Evolutionary conservation across 2,113 vertebrate genomes (phyloP).

Genomic region (Channa maculata): DNA sequence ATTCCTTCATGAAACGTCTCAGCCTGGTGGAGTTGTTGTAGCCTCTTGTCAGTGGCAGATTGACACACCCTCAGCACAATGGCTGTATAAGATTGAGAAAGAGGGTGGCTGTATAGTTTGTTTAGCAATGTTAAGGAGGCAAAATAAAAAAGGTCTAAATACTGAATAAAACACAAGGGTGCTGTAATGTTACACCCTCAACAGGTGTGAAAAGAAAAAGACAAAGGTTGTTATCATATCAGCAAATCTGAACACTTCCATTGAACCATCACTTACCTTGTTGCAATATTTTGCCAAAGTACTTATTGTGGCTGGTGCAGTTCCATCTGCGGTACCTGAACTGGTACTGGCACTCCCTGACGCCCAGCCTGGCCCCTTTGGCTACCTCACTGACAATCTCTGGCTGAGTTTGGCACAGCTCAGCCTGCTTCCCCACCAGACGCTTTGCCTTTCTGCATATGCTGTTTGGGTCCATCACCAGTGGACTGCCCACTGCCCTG

Average conservation of each 20-base stretch:
- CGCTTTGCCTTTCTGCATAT: constrained; percentile 97
- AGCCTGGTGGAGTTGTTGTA: too few species aligned
- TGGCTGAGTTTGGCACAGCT: constrained; percentile 95
- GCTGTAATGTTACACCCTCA: too few species aligned
- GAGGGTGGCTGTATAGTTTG: too few species aligned
- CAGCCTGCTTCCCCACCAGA: constrained; percentile 92
- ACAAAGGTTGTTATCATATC: not conserved
- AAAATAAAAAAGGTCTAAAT: too few species aligned
- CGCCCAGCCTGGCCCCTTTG: constrained; percentile 92
- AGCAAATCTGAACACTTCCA: not conserved
- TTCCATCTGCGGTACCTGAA: constrained; percentile 98
- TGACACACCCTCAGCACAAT: too few species aligned
- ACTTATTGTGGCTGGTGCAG: constrained; percentile 97
- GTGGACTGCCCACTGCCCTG: constrained; percentile 97
- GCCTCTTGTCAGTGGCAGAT: too few species aligned
- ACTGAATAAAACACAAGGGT: too few species aligned
- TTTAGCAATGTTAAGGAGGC: too few species aligned
- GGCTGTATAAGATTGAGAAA: too few species aligned
- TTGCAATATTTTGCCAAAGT: constrained; percentile 96
- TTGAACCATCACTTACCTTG: constrained; percentile 88
- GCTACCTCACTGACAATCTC: constrained; percentile 95
- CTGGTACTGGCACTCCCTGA: constrained; percentile 96
- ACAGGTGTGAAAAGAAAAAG: not conserved
- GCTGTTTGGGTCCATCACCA: constrained; percentile 98
- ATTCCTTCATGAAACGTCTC: too few species aligned